Evolutionary conservation across 2,888 invertebrate species (phyloP).

Genomic region (Pollenia angustigena): DNA sequence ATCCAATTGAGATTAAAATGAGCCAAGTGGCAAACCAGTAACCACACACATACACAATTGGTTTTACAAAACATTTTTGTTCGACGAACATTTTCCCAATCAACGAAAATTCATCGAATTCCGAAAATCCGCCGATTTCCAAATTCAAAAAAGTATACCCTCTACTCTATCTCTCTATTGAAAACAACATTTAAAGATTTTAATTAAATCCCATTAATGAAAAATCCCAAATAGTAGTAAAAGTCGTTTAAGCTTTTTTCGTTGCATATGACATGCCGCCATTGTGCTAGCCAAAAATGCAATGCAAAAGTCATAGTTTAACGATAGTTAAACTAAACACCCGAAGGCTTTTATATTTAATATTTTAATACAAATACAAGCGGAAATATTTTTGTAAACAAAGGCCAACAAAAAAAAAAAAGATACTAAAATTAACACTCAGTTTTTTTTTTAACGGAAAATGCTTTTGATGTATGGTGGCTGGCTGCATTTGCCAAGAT

Average conservation of each 20-base stretch:
- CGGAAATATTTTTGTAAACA: conserved; percentile 45
- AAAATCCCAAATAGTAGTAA: conserved; percentile 23
- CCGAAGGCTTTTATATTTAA: conserved; percentile 74
- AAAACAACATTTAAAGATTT: conserved; percentile 28
- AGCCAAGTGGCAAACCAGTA: too few species aligned
- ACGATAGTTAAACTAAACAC: conserved; percentile 72
- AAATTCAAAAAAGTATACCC: too few species aligned
- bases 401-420: conserved; percentile 33
- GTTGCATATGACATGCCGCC: conserved; percentile 77
- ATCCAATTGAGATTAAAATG: too few species aligned
- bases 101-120: too few species aligned
- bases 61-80: too few species aligned
- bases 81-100: too few species aligned
- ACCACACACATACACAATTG: too few species aligned
- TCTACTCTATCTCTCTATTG: too few species aligned
- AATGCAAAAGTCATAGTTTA: conserved; percentile 68
- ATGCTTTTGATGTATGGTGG: conserved; percentile 66
- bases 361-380: conserved; percentile 41
- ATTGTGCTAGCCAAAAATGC: conserved; percentile 68
- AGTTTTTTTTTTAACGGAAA: conserved; percentile 67
- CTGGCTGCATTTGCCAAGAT: conserved; percentile 25
- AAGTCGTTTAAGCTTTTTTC: conserved; percentile 39
- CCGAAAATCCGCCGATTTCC: too few species aligned
- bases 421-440: conserved; percentile 66
- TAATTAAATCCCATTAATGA: conserved; percentile 74